These are phyloP conservation scores for Rissa tridactyla DNA, from an alignment of 2,113 vertebrate species.

Conservation along the genomic window DNA sequence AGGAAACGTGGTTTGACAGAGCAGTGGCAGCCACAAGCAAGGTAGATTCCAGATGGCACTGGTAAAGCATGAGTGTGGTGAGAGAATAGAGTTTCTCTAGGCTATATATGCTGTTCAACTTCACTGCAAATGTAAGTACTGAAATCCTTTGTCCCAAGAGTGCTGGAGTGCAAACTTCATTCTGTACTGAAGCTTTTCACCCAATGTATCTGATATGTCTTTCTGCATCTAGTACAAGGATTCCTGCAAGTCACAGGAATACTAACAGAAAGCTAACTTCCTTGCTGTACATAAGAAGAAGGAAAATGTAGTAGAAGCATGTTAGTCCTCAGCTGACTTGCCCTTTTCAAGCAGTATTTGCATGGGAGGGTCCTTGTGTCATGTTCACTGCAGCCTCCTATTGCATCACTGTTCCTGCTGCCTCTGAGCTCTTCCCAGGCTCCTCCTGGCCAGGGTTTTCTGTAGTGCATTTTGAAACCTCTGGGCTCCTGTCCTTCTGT, in stretches of 20 bases:
- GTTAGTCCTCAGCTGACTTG: background rate
- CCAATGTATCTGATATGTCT: background rate
- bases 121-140: background rate
- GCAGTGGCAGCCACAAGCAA: background rate
- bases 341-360: background rate
- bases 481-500: background rate
- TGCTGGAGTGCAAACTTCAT: background rate
- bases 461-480: background rate
- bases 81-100: background rate
- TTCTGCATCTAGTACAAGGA: background rate
- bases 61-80: background rate
- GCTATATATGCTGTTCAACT: background rate
- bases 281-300: accelerated
- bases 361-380: accelerated
- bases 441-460: background rate
- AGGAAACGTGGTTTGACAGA: background rate
- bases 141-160: background rate
- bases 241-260: background rate
- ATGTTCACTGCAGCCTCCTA: too few species aligned
- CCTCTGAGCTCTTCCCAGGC: background rate
- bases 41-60: background rate
- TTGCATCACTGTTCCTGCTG: background rate
- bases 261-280: background rate
- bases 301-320: background rate
- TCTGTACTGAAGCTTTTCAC: background rate